Evolutionary conservation across 2,797 vertebrate genomes (phyloP).

Genomic region (Fringilla coelebs): DNA sequence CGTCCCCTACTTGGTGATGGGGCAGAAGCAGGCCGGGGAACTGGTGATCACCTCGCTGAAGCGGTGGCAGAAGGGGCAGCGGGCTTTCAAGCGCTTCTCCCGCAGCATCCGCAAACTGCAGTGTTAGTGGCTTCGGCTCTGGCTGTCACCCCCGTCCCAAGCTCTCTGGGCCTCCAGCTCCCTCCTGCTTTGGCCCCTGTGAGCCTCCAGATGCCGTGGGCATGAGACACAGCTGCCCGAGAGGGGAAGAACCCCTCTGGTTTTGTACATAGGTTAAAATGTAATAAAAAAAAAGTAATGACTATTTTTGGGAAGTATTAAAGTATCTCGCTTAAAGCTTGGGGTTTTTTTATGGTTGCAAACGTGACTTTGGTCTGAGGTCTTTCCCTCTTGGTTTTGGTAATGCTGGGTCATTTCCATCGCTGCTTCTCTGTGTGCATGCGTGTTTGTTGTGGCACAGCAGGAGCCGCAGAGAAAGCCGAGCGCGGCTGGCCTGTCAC

Average conservation of each 20-base stretch:
- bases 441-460: slow-evolving; percentile 16
- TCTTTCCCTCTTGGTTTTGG: not conserved
- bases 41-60: slow-evolving; percentile 97
- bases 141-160: not conserved
- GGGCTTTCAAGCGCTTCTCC: slow-evolving; percentile 94
- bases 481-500: not conserved
- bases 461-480: slow-evolving; percentile 42
- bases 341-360: not conserved
- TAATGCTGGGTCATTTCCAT: slow-evolving; percentile 6
- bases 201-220: slow-evolving; percentile 24
- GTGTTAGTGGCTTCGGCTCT: slow-evolving; percentile 76
- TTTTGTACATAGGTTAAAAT: slow-evolving; percentile 70
- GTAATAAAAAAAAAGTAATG: slow-evolving; percentile 49
- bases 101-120: slow-evolving; percentile 96
- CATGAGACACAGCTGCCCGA: not conserved
- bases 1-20: slow-evolving; percentile 96
- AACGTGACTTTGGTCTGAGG: slow-evolving; percentile 42
- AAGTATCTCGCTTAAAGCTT: slow-evolving; percentile 63
- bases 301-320: slow-evolving; percentile 68
- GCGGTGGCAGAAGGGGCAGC: slow-evolving; percentile 95
- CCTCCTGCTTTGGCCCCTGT: slow-evolving; percentile 44
- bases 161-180: slow-evolving; percentile 53
- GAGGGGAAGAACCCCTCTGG: not conserved
- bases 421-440: slow-evolving; percentile 40
- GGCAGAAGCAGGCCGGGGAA: slow-evolving; percentile 91